Conservation (phyloP, 2,113 vertebrate genomes). For the Amblyopsis rosae region DNA sequence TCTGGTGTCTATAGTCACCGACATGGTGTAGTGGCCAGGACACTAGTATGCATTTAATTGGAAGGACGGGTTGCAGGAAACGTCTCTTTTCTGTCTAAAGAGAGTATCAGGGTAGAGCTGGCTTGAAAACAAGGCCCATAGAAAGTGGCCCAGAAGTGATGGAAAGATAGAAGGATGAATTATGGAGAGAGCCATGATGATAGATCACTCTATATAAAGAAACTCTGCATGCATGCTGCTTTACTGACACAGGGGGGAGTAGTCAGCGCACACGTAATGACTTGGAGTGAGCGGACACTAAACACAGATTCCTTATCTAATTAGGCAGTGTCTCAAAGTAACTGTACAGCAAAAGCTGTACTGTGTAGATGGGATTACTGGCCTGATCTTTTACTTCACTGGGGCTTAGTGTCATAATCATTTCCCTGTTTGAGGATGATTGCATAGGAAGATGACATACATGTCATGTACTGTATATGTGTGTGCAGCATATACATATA, state of each 20-base stretch:
- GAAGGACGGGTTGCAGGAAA: neutral
- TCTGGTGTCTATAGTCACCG: too few species aligned
- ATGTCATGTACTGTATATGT: too few species aligned
- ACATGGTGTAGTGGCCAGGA: too few species aligned
- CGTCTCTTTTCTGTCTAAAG: too few species aligned
- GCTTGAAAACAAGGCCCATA: slow-evolving; percentile 20
- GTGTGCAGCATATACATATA: too few species aligned
- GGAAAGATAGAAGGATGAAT: slow-evolving; percentile 49
- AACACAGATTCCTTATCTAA: neutral
- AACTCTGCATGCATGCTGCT: slow-evolving; percentile 30
- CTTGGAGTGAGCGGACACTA: slow-evolving; percentile 25
- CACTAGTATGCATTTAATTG: too few species aligned
- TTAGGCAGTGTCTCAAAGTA: neutral
- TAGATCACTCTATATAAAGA: slow-evolving; percentile 52
- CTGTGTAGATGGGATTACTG: neutral
- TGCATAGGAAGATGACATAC: too few species aligned
- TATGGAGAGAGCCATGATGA: slow-evolving; percentile 55
- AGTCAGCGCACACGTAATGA: slow-evolving; percentile 26
- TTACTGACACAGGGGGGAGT: slow-evolving; percentile 6
- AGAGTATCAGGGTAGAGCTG: slow-evolving; percentile 12
- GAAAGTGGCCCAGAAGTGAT: slow-evolving; percentile 19
- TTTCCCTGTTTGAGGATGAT: too few species aligned
- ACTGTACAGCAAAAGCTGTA: neutral
- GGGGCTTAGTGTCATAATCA: neutral
- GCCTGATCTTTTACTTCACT: neutral